Conservation (phyloP, 2,888 invertebrate genomes). For the Tubiluchus corallicola region DNA sequence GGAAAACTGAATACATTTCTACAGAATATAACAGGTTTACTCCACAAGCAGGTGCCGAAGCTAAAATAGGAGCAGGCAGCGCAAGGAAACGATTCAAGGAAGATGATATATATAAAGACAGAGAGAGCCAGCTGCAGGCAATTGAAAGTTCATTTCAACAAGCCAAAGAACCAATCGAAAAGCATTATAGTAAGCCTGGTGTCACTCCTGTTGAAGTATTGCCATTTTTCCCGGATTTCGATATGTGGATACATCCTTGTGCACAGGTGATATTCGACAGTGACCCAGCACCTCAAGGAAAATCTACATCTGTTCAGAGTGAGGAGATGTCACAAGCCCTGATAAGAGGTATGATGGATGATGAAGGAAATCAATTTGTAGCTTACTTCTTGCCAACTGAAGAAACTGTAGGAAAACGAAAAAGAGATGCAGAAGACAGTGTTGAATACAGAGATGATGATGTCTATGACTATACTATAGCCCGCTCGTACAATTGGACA, state of each 20-base stretch:
- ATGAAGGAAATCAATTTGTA: slow-evolving; percentile 95
- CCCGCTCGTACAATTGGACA: slow-evolving; percentile 97
- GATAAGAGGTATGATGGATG: slow-evolving; percentile 98
- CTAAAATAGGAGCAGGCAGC: slow-evolving; percentile 72
- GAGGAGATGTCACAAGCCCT: slow-evolving; percentile 98
- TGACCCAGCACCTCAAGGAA: slow-evolving; percentile 80
- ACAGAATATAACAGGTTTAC: slow-evolving; percentile 96
- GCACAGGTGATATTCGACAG: slow-evolving; percentile 93
- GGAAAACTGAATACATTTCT: slow-evolving; percentile 95
- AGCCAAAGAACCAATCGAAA: slow-evolving; percentile 51
- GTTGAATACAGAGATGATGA: slow-evolving; percentile 69
- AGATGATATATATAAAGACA: slow-evolving; percentile 84
- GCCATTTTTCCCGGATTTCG: slow-evolving; percentile 83
- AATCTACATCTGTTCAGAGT: slow-evolving; percentile 64
- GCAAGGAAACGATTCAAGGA: slow-evolving; percentile 76
- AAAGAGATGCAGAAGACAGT: slow-evolving; percentile 52
- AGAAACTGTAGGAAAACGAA: slow-evolving; percentile 70
- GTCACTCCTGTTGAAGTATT: slow-evolving; percentile 74
- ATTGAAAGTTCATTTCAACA: slow-evolving; percentile 94
- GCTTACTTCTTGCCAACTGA: slow-evolving; percentile 94
- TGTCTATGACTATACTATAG: slow-evolving; percentile 84
- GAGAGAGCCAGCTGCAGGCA: slow-evolving; percentile 87
- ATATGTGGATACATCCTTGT: slow-evolving; percentile 89
- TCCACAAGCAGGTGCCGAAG: slow-evolving; percentile 89
- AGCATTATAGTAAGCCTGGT: slow-evolving; percentile 90